These are phyloP conservation scores for Spongilla lacustris DNA, from an alignment of 37 sponge, comb jelly and placozoan species.

Conservation along the genomic window DNA sequence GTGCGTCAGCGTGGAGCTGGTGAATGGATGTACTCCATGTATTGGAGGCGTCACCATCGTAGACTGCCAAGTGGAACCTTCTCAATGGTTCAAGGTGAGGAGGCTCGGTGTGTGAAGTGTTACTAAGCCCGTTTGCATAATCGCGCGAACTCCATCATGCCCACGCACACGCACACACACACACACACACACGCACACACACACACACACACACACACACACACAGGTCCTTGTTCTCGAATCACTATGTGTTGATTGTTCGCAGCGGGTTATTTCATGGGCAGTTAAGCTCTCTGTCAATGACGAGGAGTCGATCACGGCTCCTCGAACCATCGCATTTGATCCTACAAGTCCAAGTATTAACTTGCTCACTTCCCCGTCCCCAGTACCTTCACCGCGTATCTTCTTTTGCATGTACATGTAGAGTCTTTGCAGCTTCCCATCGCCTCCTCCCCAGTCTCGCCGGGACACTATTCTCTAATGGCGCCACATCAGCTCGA, in stretches of 20 bases:
- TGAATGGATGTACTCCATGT: constrained; percentile 8
- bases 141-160: too few relatives aligned
- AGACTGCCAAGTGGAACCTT: constrained; percentile 15
- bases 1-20: constrained; percentile 4
- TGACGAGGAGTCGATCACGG: background rate
- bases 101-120: background rate
- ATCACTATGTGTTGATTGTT: constrained; percentile 13
- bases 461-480: background rate
- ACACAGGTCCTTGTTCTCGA: constrained; percentile 18
- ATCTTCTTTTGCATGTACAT: too few relatives aligned
- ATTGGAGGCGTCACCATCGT: constrained; percentile 1
- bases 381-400: too few relatives aligned
- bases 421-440: background rate
- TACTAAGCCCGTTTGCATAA: too few relatives aligned
- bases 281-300: background rate
- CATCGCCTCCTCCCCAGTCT: background rate
- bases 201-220: background rate
- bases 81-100: constrained; percentile 24
- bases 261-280: constrained; percentile 28
- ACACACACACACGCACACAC: too few relatives aligned
- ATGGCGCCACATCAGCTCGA: constrained; percentile 24
- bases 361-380: too few relatives aligned
- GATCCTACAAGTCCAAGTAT: background rate
- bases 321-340: background rate
- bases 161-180: too few relatives aligned